Evolutionary conservation across 2,113 vertebrate species (phyloP), one percentile per base, ranked within the genome.

Genomic region (Malaclemys terrapin): DNA sequence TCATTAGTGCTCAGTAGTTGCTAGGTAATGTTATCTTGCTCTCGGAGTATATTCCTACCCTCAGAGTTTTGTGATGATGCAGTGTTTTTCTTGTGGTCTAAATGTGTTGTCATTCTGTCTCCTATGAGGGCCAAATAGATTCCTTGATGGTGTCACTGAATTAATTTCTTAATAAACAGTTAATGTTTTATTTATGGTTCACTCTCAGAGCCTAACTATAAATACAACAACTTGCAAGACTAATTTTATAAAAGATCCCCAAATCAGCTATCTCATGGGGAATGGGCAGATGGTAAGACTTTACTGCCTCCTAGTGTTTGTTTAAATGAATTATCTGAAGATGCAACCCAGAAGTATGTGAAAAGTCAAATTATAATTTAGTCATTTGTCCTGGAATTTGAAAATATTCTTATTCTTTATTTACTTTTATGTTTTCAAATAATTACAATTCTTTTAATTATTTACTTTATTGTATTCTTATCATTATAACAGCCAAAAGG

Each of bases 131-230:
- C 27, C 54, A 88, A 88, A 91, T n/a, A 27, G 93, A 88, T 52
- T 91, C 80, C 81, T 94, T 75, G 25, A 50, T 87, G 88, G 91
- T 69, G 53, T 84, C 88, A 94, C 20, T 82, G 38, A 79, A 59
- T 0, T 85, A 59, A 81, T 92, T 45, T 93, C 50, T 75, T 81
- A 80, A 19, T 53, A 25, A 62, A 59, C 24, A 38, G 7, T 5
- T 62, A 29, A 56, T 75, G 10, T 29, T 88, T 84, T 69, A 31
- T 14, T 79, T 94, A 45, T 3, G 50, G 5, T 69, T 90, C 1
- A 1, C 47, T 88, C 42, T 1, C 8, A 59, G 83, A 11, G 17
- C 78, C 89, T 85, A 85, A 80, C 16, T 62, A 6, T 35, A 82
- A 91, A 62, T 57, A 45, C 88, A 49, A 49, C 20, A 27, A 57